phyloP scores from a whole-genome alignment of 2,888 invertebrate genomes.

The Pandemis heparana region DNA sequence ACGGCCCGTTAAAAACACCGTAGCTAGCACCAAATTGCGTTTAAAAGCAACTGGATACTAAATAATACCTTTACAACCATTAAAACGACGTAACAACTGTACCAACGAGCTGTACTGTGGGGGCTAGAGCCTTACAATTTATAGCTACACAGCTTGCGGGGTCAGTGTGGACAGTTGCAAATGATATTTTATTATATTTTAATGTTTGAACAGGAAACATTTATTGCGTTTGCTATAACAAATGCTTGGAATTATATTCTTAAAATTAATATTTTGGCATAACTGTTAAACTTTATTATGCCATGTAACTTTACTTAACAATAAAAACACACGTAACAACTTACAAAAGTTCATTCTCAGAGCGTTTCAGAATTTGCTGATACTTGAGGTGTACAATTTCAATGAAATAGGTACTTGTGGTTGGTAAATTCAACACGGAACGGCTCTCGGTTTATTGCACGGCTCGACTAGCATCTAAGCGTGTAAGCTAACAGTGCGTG shows the following conservation, averaged over 20 bases:
- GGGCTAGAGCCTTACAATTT: constrained; percentile 49
- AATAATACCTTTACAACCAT: constrained; percentile 69
- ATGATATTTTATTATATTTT: constrained; percentile 11
- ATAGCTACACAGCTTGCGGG: constrained; percentile 47
- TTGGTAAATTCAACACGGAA: constrained; percentile 7
- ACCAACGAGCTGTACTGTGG: constrained; percentile 43
- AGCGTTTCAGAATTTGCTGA: neutral
- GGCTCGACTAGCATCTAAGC: constrained; percentile 11
- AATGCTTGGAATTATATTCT: no score
- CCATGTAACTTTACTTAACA: neutral
- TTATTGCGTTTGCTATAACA: neutral
- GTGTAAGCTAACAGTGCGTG: constrained; percentile 19
- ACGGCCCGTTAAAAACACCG: constrained; percentile 48
- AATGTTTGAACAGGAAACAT: neutral
- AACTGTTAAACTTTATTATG: no score
- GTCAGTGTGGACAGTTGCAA: constrained; percentile 30
- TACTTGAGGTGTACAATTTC: neutral
- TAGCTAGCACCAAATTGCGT: constrained; percentile 51
- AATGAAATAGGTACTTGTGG: constrained; percentile 1
- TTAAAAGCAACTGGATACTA: constrained; percentile 60
- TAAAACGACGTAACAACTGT: constrained; percentile 62
- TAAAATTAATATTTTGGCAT: no score
- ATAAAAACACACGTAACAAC: neutral
- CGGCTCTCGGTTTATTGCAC: constrained; percentile 11
- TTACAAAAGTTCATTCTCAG: neutral